Evolutionary conservation across 2,797 vertebrate species (phyloP).

Genomic region (Bovichtus variegatus): DNA sequence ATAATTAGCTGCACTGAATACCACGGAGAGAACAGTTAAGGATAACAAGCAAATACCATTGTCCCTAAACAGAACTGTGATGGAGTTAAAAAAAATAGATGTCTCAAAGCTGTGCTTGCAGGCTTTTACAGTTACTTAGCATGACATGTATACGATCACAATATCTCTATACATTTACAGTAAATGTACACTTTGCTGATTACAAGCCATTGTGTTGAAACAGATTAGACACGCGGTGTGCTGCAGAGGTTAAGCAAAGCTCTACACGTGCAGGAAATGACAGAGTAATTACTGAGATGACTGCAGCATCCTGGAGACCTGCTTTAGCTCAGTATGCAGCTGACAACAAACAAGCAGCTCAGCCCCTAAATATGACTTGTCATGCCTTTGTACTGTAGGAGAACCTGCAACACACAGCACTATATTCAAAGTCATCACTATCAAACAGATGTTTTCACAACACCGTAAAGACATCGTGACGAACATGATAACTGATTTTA

Average conservation of each 20-base stretch:
- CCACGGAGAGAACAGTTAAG: slow-evolving; percentile 81
- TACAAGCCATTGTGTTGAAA: slow-evolving; percentile 39
- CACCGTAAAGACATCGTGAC: slow-evolving; percentile 16
- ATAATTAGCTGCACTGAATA: slow-evolving; percentile 78
- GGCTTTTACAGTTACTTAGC: slow-evolving; percentile 17
- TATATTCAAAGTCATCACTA: slow-evolving; percentile 40
- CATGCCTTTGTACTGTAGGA: slow-evolving; percentile 52
- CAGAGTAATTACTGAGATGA: slow-evolving; percentile 77
- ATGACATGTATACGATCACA: background rate
- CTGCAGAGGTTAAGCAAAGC: slow-evolving; percentile 58
- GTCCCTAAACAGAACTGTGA: slow-evolving; percentile 62
- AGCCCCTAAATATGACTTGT: slow-evolving; percentile 56
- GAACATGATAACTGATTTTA: slow-evolving; percentile 49
- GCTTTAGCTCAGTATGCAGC: slow-evolving; percentile 48
- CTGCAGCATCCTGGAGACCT: slow-evolving; percentile 56
- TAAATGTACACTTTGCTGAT: slow-evolving; percentile 44
- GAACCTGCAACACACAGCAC: slow-evolving; percentile 43
- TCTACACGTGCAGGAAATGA: slow-evolving; percentile 64
- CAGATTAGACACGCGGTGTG: slow-evolving; percentile 29
- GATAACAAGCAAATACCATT: slow-evolving; percentile 75
- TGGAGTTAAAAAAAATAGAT: slow-evolving; percentile 42
- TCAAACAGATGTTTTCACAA: slow-evolving; percentile 52
- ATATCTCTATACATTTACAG: slow-evolving; percentile 17
- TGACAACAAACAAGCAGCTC: slow-evolving; percentile 72
- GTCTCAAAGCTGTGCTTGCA: slow-evolving; percentile 40